Conservation (phyloP, 2,797 vertebrate species). For the Acrossocheilus fasciatus region DNA sequence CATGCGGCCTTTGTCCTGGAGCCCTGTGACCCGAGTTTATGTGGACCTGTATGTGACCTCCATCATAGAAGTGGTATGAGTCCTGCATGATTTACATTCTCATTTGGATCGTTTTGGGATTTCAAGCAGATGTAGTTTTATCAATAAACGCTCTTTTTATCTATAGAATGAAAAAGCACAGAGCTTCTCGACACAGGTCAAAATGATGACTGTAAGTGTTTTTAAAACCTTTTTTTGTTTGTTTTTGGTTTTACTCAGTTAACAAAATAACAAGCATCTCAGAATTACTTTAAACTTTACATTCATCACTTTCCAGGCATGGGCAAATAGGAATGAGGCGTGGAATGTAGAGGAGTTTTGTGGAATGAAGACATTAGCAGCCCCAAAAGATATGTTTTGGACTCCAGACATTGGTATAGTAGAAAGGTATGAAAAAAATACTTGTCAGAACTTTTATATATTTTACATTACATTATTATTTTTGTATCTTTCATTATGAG, state of each 20-base stretch:
- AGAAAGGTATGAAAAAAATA: background rate
- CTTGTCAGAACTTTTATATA: background rate
- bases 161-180: constrained; percentile 4
- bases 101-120: background rate
- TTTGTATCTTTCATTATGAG: too few species aligned
- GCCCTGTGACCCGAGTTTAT: background rate
- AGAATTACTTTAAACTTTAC: background rate
- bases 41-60: constrained; percentile 1
- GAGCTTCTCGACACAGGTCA: background rate
- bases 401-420: constrained; percentile 27
- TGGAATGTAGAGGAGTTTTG: constrained; percentile 26
- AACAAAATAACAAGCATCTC: background rate
- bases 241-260: background rate
- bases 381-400: constrained; percentile 26
- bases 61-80: constrained; percentile 8
- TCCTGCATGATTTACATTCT: background rate
- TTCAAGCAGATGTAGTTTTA: background rate
- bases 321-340: background rate
- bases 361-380: constrained; percentile 4
- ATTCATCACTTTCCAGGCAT: constrained; percentile 14
- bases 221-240: background rate
- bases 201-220: background rate
- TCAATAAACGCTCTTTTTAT: background rate
- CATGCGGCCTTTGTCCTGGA: background rate
- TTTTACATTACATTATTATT: background rate